Conservation (phyloP, 1,140 invertebrate genomes). For the Cephus cinctus region DNA sequence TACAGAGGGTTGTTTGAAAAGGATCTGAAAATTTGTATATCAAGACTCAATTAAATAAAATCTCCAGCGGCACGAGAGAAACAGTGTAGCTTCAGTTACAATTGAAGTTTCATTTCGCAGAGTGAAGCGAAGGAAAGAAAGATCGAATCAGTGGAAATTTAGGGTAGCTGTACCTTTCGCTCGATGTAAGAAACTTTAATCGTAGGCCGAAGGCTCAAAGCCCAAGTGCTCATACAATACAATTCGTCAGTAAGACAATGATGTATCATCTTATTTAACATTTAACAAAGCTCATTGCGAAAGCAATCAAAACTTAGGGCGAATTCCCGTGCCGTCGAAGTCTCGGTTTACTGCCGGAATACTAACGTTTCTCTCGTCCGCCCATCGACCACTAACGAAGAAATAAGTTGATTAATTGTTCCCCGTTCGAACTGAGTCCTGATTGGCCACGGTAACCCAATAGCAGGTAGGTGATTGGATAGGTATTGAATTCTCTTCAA, state of each 20-base stretch:
- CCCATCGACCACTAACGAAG: slow-evolving; percentile 18
- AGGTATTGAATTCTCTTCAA: no score
- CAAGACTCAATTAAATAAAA: no score
- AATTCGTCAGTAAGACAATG: slow-evolving; percentile 26
- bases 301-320: slow-evolving; percentile 53
- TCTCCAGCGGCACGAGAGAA: no score
- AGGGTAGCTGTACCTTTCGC: not conserved
- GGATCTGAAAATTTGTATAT: no score
- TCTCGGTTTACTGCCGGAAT: slow-evolving; percentile 1
- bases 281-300: slow-evolving; percentile 53
- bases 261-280: slow-evolving; percentile 48
- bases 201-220: not conserved
- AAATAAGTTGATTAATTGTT: slow-evolving; percentile 27
- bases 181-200: not conserved
- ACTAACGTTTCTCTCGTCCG: slow-evolving; percentile 2
- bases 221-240: not conserved
- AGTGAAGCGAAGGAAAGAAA: not conserved
- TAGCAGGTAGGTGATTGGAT: no score
- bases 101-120: not conserved
- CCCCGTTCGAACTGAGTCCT: no score
- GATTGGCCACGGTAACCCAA: no score
- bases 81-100: not conserved
- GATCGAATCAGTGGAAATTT: not conserved
- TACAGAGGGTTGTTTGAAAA: no score
- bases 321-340: slow-evolving; percentile 20